These are phyloP conservation scores for Odontomyia ornata DNA, from an alignment of 2,888 invertebrate genomes.

Conservation along the genomic window DNA sequence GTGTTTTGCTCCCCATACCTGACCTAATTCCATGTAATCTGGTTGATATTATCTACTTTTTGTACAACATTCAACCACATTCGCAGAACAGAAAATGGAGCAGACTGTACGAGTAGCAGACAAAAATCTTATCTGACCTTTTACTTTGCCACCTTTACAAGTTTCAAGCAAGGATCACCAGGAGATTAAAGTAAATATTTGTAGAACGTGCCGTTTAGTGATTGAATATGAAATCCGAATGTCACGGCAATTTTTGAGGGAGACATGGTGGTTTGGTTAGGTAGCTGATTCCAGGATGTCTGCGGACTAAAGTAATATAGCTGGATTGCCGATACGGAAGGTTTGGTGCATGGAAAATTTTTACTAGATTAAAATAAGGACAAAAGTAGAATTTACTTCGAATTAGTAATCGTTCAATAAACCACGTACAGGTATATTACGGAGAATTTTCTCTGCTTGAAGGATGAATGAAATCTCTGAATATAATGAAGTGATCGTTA, in stretches of 20 bases:
- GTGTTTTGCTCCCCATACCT: background rate
- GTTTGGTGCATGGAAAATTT: too few species aligned
- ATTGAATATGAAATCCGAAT: slow-evolving; percentile 42
- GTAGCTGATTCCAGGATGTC: background rate
- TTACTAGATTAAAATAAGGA: too few species aligned
- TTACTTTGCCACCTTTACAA: slow-evolving; percentile 44
- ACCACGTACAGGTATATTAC: too few species aligned
- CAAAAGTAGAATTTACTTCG: too few species aligned
- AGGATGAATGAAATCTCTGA: too few species aligned
- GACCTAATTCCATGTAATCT: slow-evolving; percentile 39
- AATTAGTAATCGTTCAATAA: too few species aligned
- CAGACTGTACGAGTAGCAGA: slow-evolving; percentile 21
- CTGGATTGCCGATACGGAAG: background rate
- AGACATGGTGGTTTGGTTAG: background rate
- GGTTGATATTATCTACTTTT: slow-evolving; percentile 26
- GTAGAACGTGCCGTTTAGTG: slow-evolving; percentile 46
- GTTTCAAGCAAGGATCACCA: slow-evolving; percentile 31
- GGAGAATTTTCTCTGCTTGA: too few species aligned
- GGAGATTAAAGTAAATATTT: slow-evolving; percentile 46
- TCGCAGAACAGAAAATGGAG: background rate
- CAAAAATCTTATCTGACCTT: slow-evolving; percentile 42
- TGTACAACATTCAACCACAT: slow-evolving; percentile 7
- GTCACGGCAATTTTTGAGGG: slow-evolving; percentile 28
- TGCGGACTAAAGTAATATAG: background rate
- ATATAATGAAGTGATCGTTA: too few species aligned